Conservation (phyloP, 2,888 invertebrate genomes). For the Sarcophaga caerulescens region DNA sequence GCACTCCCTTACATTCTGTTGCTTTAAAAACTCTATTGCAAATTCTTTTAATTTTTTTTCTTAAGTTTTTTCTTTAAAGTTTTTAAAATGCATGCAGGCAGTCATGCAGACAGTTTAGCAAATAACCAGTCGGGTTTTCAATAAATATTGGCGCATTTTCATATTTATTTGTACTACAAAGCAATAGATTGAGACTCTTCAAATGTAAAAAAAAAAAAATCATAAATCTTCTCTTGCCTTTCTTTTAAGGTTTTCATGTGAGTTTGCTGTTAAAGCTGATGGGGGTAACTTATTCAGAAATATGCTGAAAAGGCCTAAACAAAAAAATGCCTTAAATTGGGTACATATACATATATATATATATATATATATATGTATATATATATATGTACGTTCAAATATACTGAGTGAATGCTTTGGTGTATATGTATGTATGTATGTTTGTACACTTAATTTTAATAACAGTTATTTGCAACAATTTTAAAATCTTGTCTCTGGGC, state of each 20-base stretch:
- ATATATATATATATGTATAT: background rate
- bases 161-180: background rate
- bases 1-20: conserved; percentile 17
- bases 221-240: background rate
- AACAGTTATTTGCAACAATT: conserved; percentile 41
- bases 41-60: background rate
- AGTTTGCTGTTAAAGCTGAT: background rate
- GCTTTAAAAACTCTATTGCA: background rate
- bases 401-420: background rate
- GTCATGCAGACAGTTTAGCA: background rate
- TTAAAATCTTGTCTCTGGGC: conserved; percentile 2
- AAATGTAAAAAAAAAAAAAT: background rate
- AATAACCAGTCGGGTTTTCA: background rate
- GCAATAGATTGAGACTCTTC: conserved; percentile 4
- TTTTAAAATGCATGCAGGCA: background rate
- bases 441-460: conserved; percentile 18
- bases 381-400: background rate
- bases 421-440: background rate
- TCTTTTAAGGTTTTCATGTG: background rate
- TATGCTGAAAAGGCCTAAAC: background rate
- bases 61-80: background rate
- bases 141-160: conserved; percentile 40
- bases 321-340: background rate
- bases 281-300: background rate
- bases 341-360: background rate